Evolutionary conservation across 2,888 invertebrate species (phyloP), one percentile per base, ranked within the genome.

Genomic region (Protodeltote pygarga): DNA sequence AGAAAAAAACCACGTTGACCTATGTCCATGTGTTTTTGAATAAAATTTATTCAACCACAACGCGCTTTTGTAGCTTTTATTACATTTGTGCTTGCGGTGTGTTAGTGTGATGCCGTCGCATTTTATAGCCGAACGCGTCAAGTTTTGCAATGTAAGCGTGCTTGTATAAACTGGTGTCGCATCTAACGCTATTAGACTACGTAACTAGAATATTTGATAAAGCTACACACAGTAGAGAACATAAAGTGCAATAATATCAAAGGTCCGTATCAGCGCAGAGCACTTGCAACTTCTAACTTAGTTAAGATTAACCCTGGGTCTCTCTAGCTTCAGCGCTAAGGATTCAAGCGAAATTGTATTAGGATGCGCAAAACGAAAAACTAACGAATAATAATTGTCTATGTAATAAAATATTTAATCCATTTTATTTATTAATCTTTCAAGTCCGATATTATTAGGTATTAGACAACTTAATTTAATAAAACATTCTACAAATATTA

Each of bases 211-310:
- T 34, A 58, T 53, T 51, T 46, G 32, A 25, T 31, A 37, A 32
- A 33, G 34, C 28, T 54, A 34, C 31, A 31, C 59, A 52, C 40
- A 55, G 44, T 29, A 20, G 28, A 54, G 55, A n/a, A n/a, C 39
- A 33, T 29, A 29, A 59, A 61, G 41, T 52, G 54, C 44, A 58
- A 39, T 62, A 48, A 65, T 51, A 62, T 65, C 54, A 55, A 51
- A 53, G 68, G 45, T 52, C 58, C 29, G 51, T 62, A 59, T 64
- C 52, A 58, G 35, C 34, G 44, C 41, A 42, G 44, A 57, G 57
- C 54, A 57, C 53, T 69, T 46, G 38, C 46, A 68, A 68, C 68
- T 68, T 50, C 33, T 58, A 68, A 68, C 69, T 68, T 33, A 59
- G 62, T 69, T 69, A 60, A 42, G 47, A 52, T 58, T 44, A 54